Evolutionary conservation across 2,113 vertebrate genomes (phyloP).

Genomic region (Mandrillus leucophaeus): DNA sequence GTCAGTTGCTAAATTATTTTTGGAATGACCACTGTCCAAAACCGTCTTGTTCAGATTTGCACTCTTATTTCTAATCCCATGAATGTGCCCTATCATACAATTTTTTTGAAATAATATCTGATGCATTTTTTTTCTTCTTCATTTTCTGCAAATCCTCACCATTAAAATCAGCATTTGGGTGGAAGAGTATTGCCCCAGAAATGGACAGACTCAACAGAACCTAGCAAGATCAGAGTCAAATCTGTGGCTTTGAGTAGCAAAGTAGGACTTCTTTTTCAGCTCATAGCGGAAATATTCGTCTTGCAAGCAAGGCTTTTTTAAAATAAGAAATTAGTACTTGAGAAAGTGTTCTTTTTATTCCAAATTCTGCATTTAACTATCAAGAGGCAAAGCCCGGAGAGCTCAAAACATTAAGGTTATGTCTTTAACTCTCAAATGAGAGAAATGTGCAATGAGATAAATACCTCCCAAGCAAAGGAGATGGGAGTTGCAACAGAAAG

Average conservation of each 20-base stretch:
- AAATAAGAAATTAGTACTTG: not conserved
- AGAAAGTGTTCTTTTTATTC: not conserved
- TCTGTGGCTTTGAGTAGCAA: not conserved
- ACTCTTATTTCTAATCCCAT: not conserved
- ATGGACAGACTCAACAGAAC: too few species aligned
- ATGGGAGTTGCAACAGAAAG: not conserved
- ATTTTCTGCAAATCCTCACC: not conserved
- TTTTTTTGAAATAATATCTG: not conserved
- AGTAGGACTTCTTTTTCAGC: not conserved
- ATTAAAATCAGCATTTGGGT: not conserved
- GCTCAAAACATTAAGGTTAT: not conserved
- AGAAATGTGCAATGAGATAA: fast-evolving
- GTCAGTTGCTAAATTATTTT: not conserved
- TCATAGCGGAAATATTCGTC: not conserved
- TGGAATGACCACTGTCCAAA: not conserved
- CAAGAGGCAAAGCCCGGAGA: not conserved
- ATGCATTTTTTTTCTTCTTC: not conserved
- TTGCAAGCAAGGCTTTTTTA: not conserved
- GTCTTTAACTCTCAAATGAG: not conserved
- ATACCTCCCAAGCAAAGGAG: not conserved
- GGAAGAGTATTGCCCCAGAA: not conserved
- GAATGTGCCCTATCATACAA: fast-evolving
- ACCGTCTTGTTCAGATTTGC: not conserved
- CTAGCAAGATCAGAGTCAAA: not conserved
- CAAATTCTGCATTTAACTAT: not conserved